A percentile compares a stretch with the other conserved stretches of the same genome.
Evolutionary conservation across 1,140 invertebrate genomes (phyloP).

Genomic region (Polyergus mexicanus): DNA sequence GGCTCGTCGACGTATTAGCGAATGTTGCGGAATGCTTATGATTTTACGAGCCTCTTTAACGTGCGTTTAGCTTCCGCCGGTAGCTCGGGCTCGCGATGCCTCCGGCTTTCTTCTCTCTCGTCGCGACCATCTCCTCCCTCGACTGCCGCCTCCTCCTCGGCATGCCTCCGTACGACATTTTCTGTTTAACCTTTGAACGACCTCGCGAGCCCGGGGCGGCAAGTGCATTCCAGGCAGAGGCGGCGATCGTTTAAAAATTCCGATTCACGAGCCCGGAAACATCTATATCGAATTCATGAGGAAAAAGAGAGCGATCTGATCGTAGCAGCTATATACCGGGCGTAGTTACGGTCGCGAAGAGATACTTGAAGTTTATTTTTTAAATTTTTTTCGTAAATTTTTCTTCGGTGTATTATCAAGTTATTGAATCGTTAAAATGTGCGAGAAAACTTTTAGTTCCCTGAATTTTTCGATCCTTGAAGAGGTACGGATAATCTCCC

Average conservation of each 20-base stretch:
- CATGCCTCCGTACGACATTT: slow-evolving; percentile 75
- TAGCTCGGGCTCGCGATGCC: slow-evolving; percentile 68
- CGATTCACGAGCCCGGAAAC: slow-evolving; percentile 44
- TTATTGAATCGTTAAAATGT: background rate
- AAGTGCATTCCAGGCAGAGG: slow-evolving; percentile 73
- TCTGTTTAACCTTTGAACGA: slow-evolving; percentile 79
- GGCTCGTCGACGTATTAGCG: slow-evolving; percentile 79
- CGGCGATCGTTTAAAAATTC: slow-evolving; percentile 70
- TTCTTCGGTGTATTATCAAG: background rate
- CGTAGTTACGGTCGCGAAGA: background rate
- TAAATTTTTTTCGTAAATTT: background rate
- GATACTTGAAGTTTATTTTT: background rate
- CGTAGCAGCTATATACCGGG: background rate
- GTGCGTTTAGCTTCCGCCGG: slow-evolving; percentile 81
- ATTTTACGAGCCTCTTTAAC: slow-evolving; percentile 85
- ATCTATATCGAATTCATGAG: slow-evolving; percentile 68
- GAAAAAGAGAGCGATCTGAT: background rate
- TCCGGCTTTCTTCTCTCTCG: slow-evolving; percentile 23
- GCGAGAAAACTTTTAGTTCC: background rate
- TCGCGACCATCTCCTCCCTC: background rate
- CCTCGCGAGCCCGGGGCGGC: slow-evolving; percentile 60
- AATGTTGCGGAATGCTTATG: slow-evolving; percentile 84
- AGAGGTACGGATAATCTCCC: background rate
- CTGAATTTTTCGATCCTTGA: background rate
- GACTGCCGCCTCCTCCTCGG: slow-evolving; percentile 1